phyloP scores from a whole-genome alignment of 2,888 invertebrate species.

The Sesia apiformis region DNA sequence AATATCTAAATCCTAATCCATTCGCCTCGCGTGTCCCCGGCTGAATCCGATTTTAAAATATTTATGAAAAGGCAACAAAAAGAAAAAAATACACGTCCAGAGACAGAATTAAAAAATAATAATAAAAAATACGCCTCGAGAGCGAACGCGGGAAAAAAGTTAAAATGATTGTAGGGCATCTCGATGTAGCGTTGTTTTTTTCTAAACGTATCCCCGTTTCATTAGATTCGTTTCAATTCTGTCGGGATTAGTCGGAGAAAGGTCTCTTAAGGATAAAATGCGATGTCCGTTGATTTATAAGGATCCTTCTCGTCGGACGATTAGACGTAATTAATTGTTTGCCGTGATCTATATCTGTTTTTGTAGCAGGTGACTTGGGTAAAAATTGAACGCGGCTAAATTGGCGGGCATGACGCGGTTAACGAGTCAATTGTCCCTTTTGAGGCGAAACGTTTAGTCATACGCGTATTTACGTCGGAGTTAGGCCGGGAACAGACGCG shows the following conservation, averaged over 20 bases:
- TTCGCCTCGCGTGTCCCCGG: slow-evolving; percentile 67
- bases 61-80: slow-evolving; percentile 68
- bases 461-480: no score
- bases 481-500: slow-evolving; percentile 4
- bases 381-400: slow-evolving; percentile 11
- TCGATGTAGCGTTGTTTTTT: slow-evolving; percentile 47
- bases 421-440: slow-evolving; percentile 14
- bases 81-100: slow-evolving; percentile 45
- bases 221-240: slow-evolving; percentile 71
- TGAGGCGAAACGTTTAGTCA: no score
- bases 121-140: slow-evolving; percentile 51
- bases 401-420: slow-evolving; percentile 6
- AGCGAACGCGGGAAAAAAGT: slow-evolving; percentile 65
- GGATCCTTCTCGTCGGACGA: slow-evolving; percentile 47
- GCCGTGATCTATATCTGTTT: slow-evolving; percentile 38
- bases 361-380: slow-evolving; percentile 31
- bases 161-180: slow-evolving; percentile 69
- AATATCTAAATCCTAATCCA: slow-evolving; percentile 73
- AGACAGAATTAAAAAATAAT: slow-evolving; percentile 64
- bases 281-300: slow-evolving; percentile 66
- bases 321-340: slow-evolving; percentile 58
- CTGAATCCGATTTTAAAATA: slow-evolving; percentile 72
- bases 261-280: slow-evolving; percentile 62
- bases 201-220: slow-evolving; percentile 55
- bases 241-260: slow-evolving; percentile 66